Evolutionary conservation across 2,888 invertebrate genomes (phyloP).

Genomic region (Lycia hirtaria): DNA sequence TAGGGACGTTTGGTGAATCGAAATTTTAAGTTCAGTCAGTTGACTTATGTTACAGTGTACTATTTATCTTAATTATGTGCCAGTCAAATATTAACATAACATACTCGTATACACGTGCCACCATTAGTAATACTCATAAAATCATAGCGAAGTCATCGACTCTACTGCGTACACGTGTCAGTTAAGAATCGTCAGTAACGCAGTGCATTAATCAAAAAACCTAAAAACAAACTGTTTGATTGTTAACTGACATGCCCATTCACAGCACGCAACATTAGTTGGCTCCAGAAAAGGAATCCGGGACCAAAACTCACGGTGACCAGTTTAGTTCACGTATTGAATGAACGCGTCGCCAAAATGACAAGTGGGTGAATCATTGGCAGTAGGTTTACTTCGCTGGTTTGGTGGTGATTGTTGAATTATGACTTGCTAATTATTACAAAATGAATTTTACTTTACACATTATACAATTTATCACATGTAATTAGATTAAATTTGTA

Average conservation of each 20-base stretch:
- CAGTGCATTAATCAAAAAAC: slow-evolving; percentile 19
- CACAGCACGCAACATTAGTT: slow-evolving; percentile 25
- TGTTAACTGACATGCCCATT: slow-evolving; percentile 29
- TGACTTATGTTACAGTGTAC: too few relatives aligned
- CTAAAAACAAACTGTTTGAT: slow-evolving; percentile 8
- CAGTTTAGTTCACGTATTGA: slow-evolving; percentile 19
- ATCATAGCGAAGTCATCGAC: background rate
- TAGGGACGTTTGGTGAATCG: too few relatives aligned
- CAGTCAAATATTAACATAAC: background rate
- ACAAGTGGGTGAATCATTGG: background rate
- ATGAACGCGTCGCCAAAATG: slow-evolving; percentile 22
- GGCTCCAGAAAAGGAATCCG: slow-evolving; percentile 22
- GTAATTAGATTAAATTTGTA: too few relatives aligned
- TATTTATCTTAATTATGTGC: too few relatives aligned
- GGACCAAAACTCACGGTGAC: slow-evolving; percentile 19
- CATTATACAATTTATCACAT: too few relatives aligned
- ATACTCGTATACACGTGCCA: background rate
- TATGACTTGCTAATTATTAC: background rate
- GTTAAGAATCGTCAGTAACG: background rate
- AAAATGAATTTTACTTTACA: too few relatives aligned
- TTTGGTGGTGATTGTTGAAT: background rate
- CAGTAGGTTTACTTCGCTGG: slow-evolving; percentile 11
- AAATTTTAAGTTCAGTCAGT: too few relatives aligned
- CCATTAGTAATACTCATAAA: background rate
- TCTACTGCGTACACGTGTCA: background rate